A percentile compares a stretch with the other conserved stretches of the same genome.
These are phyloP conservation scores for Sarcophaga variegata DNA, from an alignment of 2,888 invertebrate genomes.

Conservation along the genomic window DNA sequence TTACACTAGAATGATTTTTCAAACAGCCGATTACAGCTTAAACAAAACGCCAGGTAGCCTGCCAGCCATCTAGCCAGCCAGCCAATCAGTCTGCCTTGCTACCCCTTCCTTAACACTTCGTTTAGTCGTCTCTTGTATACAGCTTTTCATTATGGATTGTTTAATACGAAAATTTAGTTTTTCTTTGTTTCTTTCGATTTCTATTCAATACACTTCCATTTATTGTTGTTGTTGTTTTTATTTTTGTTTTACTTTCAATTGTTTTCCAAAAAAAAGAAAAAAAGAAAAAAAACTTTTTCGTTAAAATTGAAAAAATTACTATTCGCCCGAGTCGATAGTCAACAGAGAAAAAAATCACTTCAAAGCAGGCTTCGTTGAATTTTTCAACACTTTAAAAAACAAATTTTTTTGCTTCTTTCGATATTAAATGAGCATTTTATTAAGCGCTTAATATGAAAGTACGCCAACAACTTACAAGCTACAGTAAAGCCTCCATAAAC, in stretches of 20 bases:
- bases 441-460: constrained; percentile 31
- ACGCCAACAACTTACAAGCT: neutral
- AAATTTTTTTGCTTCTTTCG: neutral
- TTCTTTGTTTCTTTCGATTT: neutral
- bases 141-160: neutral
- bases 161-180: neutral
- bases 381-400: too few relatives aligned
- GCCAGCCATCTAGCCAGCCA: constrained; percentile 2
- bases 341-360: too few relatives aligned
- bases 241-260: too few relatives aligned
- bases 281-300: too few relatives aligned
- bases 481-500: too few relatives aligned
- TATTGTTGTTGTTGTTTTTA: too few relatives aligned
- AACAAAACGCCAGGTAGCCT: neutral
- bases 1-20: constrained; percentile 61
- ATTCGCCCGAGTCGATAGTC: too few relatives aligned
- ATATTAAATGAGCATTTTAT: constrained; percentile 30
- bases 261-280: too few relatives aligned
- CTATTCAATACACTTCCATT: neutral
- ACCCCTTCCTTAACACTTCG: neutral
- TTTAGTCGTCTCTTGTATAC: neutral
- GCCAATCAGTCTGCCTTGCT: neutral
- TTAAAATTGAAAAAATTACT: too few relatives aligned
- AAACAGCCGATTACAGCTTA: too few relatives aligned
- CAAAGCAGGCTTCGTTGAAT: too few relatives aligned